A percentile compares a stretch with the other conserved stretches of the same genome.
Evolutionary conservation across 2,888 invertebrate genomes (phyloP).

Genomic region (Fragum fragum): DNA sequence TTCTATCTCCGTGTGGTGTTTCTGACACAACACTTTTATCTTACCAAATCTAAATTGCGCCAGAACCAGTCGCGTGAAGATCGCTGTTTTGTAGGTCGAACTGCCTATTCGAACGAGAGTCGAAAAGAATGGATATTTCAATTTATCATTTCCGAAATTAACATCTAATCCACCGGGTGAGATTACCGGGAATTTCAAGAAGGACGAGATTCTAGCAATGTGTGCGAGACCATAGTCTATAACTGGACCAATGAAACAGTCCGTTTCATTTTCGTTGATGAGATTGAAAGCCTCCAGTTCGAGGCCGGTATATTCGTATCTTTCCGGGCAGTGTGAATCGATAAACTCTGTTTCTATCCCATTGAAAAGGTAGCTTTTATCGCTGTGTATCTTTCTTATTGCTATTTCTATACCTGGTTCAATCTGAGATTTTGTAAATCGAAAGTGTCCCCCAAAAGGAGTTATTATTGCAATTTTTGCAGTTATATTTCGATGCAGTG

Average conservation of each 20-base stretch:
- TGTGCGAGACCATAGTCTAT: conserved; percentile 37
- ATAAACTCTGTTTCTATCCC: conserved; percentile 14
- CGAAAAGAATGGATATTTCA: conserved; percentile 15
- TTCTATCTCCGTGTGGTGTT: conserved; percentile 48
- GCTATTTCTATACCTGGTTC: conserved; percentile 46
- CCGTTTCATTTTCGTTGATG: conserved; percentile 18
- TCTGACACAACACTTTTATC: conserved; percentile 48
- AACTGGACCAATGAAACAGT: conserved; percentile 51
- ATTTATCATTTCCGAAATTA: conserved; percentile 55
- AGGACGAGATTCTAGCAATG: conserved; percentile 51
- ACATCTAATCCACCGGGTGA: conserved; percentile 55
- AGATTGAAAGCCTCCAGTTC: conserved; percentile 39
- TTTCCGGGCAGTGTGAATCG: conserved; percentile 39
- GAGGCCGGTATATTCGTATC: conserved; percentile 37
- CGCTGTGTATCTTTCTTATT: background rate
- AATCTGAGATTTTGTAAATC: conserved; percentile 31
- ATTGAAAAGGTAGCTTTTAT: conserved; percentile 25
- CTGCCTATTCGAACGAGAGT: conserved; percentile 52
- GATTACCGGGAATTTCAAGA: conserved; percentile 43
- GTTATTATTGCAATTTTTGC: conserved; percentile 39
- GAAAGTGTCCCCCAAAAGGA: conserved; percentile 29
- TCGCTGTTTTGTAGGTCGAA: conserved; percentile 23
- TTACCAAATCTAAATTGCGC: conserved; percentile 27
- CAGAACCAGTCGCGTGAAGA: conserved; percentile 14
- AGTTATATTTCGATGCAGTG: background rate